Conservation (phyloP, 1,140 invertebrate species). For the Drosophila nasuta region DNA sequence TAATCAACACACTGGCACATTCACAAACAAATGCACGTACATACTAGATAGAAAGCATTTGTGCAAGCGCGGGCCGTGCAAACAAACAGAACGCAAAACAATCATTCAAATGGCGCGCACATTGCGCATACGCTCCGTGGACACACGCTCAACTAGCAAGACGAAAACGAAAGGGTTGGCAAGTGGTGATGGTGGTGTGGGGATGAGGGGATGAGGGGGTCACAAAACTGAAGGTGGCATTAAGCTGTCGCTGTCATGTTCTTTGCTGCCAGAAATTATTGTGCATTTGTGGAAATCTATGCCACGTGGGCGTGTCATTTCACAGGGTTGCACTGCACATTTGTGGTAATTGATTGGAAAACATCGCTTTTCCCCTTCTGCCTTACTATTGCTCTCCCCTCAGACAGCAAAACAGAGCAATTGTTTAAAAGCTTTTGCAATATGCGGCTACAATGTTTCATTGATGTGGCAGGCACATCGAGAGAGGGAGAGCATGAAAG, state of each 20-base stretch:
- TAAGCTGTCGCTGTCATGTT: slow-evolving; percentile 70
- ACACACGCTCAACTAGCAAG: slow-evolving; percentile 6
- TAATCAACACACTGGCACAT: slow-evolving; percentile 68
- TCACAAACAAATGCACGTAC: slow-evolving; percentile 25
- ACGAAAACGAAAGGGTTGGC: too few relatives aligned
- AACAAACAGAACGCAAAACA: slow-evolving; percentile 72
- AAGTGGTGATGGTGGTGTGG: too few relatives aligned
- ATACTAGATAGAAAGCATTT: not conserved
- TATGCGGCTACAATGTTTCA: slow-evolving; percentile 52
- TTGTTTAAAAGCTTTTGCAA: slow-evolving; percentile 79
- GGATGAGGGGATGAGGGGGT: too few relatives aligned
- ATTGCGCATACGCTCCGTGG: slow-evolving; percentile 73
- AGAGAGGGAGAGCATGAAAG: slow-evolving; percentile 28
- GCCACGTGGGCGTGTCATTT: slow-evolving; percentile 63
- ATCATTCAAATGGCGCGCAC: slow-evolving; percentile 70
- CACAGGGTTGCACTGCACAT: slow-evolving; percentile 52
- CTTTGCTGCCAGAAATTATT: slow-evolving; percentile 71
- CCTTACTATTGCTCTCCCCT: not conserved
- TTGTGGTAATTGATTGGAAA: slow-evolving; percentile 79
- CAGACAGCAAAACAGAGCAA: slow-evolving; percentile 34
- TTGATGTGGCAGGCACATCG: not conserved
- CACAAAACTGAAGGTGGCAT: slow-evolving; percentile 45
- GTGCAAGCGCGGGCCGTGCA: slow-evolving; percentile 2
- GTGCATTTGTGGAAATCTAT: slow-evolving; percentile 80
- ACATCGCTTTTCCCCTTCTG: slow-evolving; percentile 27